Conservation (phyloP, 2,113 vertebrate species). For the Fregata magnificens region DNA sequence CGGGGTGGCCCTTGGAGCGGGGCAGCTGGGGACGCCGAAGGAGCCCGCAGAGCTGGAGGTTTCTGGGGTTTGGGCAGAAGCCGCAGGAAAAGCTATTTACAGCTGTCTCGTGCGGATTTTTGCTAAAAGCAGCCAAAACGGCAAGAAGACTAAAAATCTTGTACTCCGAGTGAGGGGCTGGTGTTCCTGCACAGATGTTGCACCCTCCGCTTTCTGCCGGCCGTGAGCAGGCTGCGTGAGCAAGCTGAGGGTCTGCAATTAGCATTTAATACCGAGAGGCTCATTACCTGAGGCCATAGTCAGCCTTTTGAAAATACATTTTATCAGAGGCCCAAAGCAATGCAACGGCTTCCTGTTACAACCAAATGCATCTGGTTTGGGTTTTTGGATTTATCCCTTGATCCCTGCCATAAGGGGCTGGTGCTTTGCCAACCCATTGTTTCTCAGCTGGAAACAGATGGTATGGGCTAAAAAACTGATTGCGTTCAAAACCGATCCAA, state of each 20-base stretch:
- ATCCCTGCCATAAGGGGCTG: neutral
- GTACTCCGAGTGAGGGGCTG: fast-evolving
- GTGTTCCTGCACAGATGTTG: neutral
- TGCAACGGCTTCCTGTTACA: neutral
- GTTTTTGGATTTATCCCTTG: neutral
- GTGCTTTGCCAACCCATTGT: neutral
- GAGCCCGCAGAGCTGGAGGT: neutral
- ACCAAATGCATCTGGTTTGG: neutral
- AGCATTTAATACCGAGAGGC: fast-evolving
- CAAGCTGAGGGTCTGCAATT: neutral
- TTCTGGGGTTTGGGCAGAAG: neutral
- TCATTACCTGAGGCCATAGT: neutral
- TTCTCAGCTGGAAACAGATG: neutral
- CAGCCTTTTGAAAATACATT: neutral
- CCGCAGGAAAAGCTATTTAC: neutral
- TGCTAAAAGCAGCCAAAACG: neutral
- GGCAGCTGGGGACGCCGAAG: neutral
- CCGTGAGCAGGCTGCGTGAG: neutral
- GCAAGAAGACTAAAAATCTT: fast-evolving
- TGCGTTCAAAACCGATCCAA: neutral
- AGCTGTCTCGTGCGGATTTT: neutral
- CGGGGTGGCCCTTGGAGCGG: neutral
- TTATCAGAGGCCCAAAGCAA: neutral
- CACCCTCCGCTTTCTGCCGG: neutral
- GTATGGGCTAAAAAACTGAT: neutral